Evolutionary conservation across 2,113 vertebrate genomes (phyloP).

Genomic region (Triplophysa dalaica): DNA sequence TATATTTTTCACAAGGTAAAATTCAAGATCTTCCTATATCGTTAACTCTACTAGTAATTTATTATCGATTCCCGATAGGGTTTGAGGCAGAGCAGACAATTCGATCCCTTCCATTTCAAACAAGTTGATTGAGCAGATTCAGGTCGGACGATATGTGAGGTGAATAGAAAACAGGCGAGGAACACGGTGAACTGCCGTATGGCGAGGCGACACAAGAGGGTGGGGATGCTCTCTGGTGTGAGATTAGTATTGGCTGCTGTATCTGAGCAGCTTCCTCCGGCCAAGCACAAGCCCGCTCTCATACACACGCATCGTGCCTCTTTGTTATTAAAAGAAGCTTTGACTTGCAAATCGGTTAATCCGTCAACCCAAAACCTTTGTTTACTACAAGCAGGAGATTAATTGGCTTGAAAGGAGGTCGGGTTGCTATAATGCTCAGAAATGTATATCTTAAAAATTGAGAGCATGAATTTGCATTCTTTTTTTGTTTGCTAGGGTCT

Average conservation of each 20-base stretch:
- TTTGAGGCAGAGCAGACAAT: not conserved
- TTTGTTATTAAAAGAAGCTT: constrained; percentile 17
- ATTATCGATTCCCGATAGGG: not conserved
- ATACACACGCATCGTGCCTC: not conserved
- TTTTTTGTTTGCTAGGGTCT: too few species aligned
- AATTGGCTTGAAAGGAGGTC: not conserved
- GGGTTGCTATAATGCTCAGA: not conserved
- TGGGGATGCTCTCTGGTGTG: not conserved
- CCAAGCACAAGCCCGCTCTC: constrained; percentile 7
- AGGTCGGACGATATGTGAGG: not conserved
- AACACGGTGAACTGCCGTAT: not conserved
- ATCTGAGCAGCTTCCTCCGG: not conserved
- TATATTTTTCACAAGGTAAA: too few species aligned
- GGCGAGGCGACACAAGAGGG: not conserved
- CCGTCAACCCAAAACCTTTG: not conserved
- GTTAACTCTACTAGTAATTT: not conserved
- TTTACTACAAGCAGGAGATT: constrained; percentile 18
- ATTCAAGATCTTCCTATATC: too few species aligned
- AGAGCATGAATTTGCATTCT: too few species aligned
- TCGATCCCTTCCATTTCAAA: not conserved
- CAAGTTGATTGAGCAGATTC: constrained; percentile 15
- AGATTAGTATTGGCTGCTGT: constrained; percentile 18
- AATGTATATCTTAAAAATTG: too few species aligned
- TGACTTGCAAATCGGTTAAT: constrained; percentile 32
- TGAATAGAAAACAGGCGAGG: constrained; percentile 10